Evolutionary conservation across 2,888 invertebrate genomes (phyloP).

Genomic region (Tineola bisselliella): DNA sequence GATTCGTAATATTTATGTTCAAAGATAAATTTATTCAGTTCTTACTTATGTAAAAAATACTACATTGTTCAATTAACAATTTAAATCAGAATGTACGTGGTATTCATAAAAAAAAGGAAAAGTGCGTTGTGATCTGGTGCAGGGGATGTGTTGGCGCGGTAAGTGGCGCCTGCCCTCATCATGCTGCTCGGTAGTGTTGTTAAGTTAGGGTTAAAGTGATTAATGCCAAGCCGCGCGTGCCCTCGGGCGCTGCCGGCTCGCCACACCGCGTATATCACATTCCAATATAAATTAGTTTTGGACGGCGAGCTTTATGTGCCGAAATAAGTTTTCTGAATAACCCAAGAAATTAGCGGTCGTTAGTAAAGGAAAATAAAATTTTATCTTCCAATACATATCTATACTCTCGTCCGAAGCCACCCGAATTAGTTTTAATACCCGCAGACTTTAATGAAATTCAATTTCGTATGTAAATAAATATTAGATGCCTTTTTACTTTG

Average conservation of each 20-base stretch:
- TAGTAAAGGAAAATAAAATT: conserved; percentile 4
- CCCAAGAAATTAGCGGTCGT: conserved; percentile 17
- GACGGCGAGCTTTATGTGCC: conserved; percentile 46
- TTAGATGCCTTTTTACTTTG: not conserved
- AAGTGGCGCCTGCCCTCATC: not conserved
- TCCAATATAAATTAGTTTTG: conserved; percentile 66
- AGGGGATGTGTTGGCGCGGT: not conserved
- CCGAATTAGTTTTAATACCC: not conserved
- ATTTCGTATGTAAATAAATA: not conserved
- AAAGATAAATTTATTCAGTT: no score
- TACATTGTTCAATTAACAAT: not conserved
- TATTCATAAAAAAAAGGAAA: not conserved
- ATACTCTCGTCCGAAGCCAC: not conserved
- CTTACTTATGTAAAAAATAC: not conserved
- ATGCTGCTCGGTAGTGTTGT: conserved; percentile 5
- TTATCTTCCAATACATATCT: conserved; percentile 2
- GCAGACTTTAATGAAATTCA: not conserved
- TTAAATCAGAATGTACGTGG: not conserved
- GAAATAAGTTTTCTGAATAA: conserved; percentile 31
- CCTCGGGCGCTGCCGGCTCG: conserved; percentile 37
- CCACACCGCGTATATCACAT: conserved; percentile 53
- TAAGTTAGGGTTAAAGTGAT: conserved; percentile 37
- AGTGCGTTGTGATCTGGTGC: not conserved
- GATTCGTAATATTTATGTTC: no score
- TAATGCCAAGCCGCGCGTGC: conserved; percentile 54